Evolutionary conservation across 2,113 vertebrate genomes (phyloP), one percentile per base, ranked within the genome.

Genomic region (Apteryx mantelli): DNA sequence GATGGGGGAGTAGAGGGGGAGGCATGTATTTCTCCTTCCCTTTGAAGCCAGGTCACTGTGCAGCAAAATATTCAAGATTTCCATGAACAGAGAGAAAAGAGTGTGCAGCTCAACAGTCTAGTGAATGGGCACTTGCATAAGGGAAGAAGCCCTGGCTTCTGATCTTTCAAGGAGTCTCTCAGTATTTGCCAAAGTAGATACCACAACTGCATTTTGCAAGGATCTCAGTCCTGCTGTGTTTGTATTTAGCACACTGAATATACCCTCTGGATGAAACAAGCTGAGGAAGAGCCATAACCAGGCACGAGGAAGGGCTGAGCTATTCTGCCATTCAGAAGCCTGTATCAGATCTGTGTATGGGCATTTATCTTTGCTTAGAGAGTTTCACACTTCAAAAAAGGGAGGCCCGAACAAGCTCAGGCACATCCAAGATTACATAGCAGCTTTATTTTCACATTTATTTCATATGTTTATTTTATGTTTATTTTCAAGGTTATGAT

Each of bases 1-100:
- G 36, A 21, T 0, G 0, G 10, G 36, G 26, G 1, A 16, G 68
- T 44, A 42, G 0, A 5, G 44, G 65, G 28, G 36, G 32, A 71
- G 64, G 22, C 19, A 8, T 6, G 17, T 20, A 65, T 28, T 69
- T 13, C 30, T 64, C 69, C 32, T 64, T 46, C 40, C 18, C 75
- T 81, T 70, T 52, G 81, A 70, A 46, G 18, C 19, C 36, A 65
- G 36, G 26, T 58, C 28, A 24, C 36, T 15, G 13, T n/a, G 42
- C 42, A 60, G 64, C 21, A 65, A 82, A 71, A 60, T 4, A 36
- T 60, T 44, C 30, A 48, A 60, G 65, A 73, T 55, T 55, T 55
- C 26, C 11, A 36, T 1, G 2, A 55, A 42, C 7, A 25, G 25
- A 61, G 38, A 46, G 28, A 65, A 53, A 36, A 78, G 24, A 61